A percentile compares a stretch with the other conserved stretches of the same genome.
These are phyloP conservation scores for Ornithoptera priamus DNA, from an alignment of 2,888 invertebrate species.

Conservation along the genomic window DNA sequence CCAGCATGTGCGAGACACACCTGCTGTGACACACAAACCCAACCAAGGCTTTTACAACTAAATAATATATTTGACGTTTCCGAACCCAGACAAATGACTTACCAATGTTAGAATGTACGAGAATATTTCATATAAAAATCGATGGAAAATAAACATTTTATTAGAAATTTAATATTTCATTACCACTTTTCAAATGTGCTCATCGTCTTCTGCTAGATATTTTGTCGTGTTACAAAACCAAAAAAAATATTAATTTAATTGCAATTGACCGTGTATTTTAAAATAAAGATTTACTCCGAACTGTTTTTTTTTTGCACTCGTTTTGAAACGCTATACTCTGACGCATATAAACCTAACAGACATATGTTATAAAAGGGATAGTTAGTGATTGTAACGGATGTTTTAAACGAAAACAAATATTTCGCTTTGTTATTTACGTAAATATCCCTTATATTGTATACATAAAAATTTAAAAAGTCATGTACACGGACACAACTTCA, in stretches of 20 bases:
- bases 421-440: background rate
- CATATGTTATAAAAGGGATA: constrained; percentile 10
- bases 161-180: background rate
- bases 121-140: background rate
- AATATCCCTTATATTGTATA: constrained; percentile 25
- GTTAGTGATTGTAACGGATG: background rate
- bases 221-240: constrained; percentile 31
- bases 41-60: constrained; percentile 13
- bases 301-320: constrained; percentile 36
- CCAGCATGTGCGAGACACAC: constrained; percentile 38
- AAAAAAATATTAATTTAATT: constrained; percentile 31
- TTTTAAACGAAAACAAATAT: too few relatives aligned
- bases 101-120: constrained; percentile 2
- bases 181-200: background rate
- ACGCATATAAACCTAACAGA: background rate
- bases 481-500: constrained; percentile 56
- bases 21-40: constrained; percentile 35
- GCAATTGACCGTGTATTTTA: constrained; percentile 28
- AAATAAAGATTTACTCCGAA: constrained; percentile 35
- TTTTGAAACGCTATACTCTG: constrained; percentile 33
- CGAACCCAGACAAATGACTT: background rate
- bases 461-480: constrained; percentile 45
- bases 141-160: background rate
- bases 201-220: background rate
- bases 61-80: constrained; percentile 7